Percentiles rank a stretch among this genome's conserved stretches.
Evolutionary conservation across 2,797 vertebrate species (phyloP).

Genomic region (Acanthurus tractus): DNA sequence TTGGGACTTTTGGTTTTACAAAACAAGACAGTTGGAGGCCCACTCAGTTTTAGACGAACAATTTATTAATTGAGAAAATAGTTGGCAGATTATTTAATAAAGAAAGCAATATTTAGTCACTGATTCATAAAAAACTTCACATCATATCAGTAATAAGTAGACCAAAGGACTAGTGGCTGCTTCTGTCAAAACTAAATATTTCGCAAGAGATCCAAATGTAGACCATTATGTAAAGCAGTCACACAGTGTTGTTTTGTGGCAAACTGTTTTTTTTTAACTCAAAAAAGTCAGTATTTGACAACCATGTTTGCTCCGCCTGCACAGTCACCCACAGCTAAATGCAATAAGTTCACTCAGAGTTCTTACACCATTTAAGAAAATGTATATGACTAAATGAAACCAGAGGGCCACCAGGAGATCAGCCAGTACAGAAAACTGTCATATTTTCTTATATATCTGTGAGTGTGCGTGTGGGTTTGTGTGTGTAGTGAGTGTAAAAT

Average conservation of each 20-base stretch:
- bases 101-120: background rate
- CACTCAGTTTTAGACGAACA: background rate
- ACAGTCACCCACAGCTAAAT: background rate
- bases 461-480: background rate
- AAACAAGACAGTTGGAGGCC: too few species aligned
- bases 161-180: too few species aligned
- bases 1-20: too few species aligned
- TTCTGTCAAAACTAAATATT: too few species aligned
- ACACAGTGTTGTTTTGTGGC: slow-evolving; percentile 4
- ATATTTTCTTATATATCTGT: background rate
- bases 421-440: slow-evolving; percentile 4
- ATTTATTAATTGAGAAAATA: background rate
- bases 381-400: slow-evolving; percentile 2
- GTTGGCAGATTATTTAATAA: background rate
- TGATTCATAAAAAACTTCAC: background rate
- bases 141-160: background rate
- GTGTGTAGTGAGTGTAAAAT: background rate
- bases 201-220: background rate
- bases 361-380: slow-evolving; percentile 9
- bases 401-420: slow-evolving; percentile 5
- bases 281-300: background rate
- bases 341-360: background rate
- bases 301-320: background rate
- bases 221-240: background rate
- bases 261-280: background rate